These are phyloP conservation scores for Drosophila paramelanica DNA, from an alignment of 2,888 invertebrate species.

Conservation along the genomic window DNA sequence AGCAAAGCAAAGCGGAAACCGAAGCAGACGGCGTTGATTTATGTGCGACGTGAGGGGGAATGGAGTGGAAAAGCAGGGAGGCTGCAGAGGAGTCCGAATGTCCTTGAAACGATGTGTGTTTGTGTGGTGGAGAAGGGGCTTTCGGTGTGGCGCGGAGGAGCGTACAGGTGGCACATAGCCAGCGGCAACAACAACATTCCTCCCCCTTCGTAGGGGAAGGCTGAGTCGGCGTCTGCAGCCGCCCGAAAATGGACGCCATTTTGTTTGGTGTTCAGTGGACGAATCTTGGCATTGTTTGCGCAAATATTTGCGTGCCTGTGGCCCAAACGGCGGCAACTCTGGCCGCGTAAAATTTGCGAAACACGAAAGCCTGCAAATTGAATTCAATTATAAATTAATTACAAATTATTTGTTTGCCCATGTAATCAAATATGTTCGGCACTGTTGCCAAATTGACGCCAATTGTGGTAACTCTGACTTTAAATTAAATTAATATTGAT, in stretches of 20 bases:
- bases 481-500: no score
- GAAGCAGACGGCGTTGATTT: conserved; percentile 67
- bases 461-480: not conserved
- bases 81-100: conserved; percentile 44
- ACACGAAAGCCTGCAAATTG: no score
- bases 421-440: not conserved
- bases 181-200: conserved; percentile 18
- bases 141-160: not conserved
- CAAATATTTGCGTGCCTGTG: conserved; percentile 38
- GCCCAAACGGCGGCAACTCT: conserved; percentile 20
- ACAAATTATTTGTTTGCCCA: not conserved
- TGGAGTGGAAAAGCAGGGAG: not conserved
- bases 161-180: conserved; percentile 77
- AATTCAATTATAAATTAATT: conserved; percentile 1
- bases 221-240: not conserved
- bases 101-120: conserved; percentile 63
- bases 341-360: not conserved
- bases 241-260: conserved; percentile 41
- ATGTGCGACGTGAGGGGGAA: conserved; percentile 30
- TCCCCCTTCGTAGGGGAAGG: not conserved
- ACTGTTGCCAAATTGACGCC: not conserved
- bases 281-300: conserved; percentile 33
- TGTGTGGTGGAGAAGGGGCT: not conserved
- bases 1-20: conserved; percentile 42
- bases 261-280: conserved; percentile 34